Conservation (phyloP, 2,113 vertebrate species). For the Gymnobelideus leadbeateri region DNA sequence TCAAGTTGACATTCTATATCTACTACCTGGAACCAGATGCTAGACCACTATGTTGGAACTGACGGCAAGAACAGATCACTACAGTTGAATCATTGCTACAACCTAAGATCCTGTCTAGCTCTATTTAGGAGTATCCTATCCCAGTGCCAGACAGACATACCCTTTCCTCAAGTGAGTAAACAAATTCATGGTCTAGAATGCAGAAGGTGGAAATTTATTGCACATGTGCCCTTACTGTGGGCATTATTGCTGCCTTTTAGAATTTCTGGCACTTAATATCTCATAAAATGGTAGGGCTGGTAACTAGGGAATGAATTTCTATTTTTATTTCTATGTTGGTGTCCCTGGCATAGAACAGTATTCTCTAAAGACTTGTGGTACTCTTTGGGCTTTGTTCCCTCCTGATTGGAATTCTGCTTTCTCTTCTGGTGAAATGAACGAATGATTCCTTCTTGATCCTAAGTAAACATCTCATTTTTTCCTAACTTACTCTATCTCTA, state of each 20-base stretch:
- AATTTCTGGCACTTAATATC: constrained; percentile 31
- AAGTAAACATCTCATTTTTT: constrained; percentile 52
- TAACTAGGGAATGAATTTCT: constrained; percentile 37
- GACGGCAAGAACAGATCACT: background rate
- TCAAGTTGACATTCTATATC: constrained; percentile 11
- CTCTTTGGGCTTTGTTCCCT: constrained; percentile 2
- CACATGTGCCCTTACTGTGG: background rate
- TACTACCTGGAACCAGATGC: background rate
- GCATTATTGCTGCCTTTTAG: background rate
- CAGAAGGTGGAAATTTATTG: constrained; percentile 23
- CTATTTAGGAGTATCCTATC: background rate
- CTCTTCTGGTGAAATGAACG: background rate
- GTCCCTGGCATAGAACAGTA: background rate
- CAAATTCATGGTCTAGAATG: background rate
- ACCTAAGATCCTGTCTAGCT: constrained; percentile 22
- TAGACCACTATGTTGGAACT: background rate
- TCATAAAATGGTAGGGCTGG: constrained; percentile 23
- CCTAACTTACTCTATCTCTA: constrained; percentile 14
- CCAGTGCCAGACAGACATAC: background rate
- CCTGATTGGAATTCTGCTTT: constrained; percentile 29
- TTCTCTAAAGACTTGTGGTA: constrained; percentile 22
- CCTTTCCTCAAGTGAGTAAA: constrained; percentile 26
- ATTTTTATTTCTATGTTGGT: constrained; percentile 30
- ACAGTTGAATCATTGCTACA: background rate
- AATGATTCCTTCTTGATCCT: constrained; percentile 41